Evolutionary conservation across 2,797 vertebrate species (phyloP).

Genomic region (Acanthornis magna): DNA sequence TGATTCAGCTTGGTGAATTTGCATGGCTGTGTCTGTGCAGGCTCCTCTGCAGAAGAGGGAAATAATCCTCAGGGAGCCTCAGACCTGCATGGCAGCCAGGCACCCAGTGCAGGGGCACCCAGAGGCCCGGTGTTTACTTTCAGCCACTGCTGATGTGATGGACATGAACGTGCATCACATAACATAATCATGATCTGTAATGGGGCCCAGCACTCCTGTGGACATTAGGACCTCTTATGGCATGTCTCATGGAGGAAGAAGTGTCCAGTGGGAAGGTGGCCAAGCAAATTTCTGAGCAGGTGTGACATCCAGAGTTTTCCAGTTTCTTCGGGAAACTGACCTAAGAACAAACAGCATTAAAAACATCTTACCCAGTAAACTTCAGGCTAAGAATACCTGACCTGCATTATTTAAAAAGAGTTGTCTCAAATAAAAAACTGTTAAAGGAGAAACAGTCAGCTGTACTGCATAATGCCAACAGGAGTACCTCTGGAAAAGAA

Average conservation of each 20-base stretch:
- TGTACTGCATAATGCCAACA: background rate
- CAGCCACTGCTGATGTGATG: background rate
- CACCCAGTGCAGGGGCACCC: background rate
- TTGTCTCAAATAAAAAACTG: background rate
- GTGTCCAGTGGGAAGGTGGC: background rate
- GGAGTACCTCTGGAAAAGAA: background rate
- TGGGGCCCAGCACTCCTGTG: background rate
- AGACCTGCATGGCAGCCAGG: accelerated
- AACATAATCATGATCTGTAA: background rate
- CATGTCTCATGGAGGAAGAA: accelerated
- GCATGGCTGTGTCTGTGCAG: background rate
- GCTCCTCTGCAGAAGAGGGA: background rate
- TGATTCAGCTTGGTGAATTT: background rate
- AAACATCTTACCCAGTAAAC: background rate
- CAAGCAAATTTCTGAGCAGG: background rate
- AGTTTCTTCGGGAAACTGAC: background rate
- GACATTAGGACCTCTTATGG: background rate
- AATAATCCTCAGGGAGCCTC: background rate
- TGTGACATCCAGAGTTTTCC: background rate
- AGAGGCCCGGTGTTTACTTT: background rate
- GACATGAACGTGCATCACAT: accelerated
- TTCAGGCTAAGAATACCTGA: background rate
- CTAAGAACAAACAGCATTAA: background rate
- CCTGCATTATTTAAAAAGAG: background rate
- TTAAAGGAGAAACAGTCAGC: background rate